Percentiles rank a stretch among this genome's conserved stretches.
Evolutionary conservation across 1,140 invertebrate genomes (phyloP).

Genomic region (Antheraea mylitta): DNA sequence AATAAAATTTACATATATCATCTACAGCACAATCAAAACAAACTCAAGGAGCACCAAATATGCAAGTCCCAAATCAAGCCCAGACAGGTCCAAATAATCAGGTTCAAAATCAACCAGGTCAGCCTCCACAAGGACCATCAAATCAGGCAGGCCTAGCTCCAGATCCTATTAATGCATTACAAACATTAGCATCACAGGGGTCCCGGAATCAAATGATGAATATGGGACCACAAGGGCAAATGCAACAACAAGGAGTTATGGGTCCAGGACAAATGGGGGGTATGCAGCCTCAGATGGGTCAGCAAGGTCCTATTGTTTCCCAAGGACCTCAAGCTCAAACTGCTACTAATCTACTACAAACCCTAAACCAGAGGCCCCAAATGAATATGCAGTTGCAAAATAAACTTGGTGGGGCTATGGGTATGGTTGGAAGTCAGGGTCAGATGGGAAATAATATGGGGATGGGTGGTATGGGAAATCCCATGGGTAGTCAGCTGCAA

Average conservation of each 20-base stretch:
- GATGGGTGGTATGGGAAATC: slow-evolving; percentile 58
- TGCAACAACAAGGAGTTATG: slow-evolving; percentile 81
- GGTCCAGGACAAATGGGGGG: slow-evolving; percentile 60
- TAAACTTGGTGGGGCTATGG: slow-evolving; percentile 53
- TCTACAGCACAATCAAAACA: slow-evolving; percentile 65
- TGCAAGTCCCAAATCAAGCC: slow-evolving; percentile 65
- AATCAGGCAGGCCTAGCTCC: slow-evolving; percentile 80
- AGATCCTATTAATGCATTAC: slow-evolving; percentile 92
- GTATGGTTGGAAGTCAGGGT: slow-evolving; percentile 63
- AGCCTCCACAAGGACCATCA: slow-evolving; percentile 44
- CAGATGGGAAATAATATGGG: slow-evolving; percentile 64
- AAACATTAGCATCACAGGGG: slow-evolving; percentile 89
- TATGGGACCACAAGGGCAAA: slow-evolving; percentile 79
- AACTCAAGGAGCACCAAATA: slow-evolving; percentile 74
- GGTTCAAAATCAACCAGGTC: slow-evolving; percentile 49
- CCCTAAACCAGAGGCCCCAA: slow-evolving; percentile 63
- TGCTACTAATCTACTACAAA: slow-evolving; percentile 64
- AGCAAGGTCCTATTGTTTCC: slow-evolving; percentile 59
- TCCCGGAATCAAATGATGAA: slow-evolving; percentile 75
- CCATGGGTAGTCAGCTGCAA: slow-evolving; percentile 59
- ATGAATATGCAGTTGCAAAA: slow-evolving; percentile 68
- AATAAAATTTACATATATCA: slow-evolving; percentile 7
- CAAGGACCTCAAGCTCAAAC: slow-evolving; percentile 63
- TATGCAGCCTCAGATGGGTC: slow-evolving; percentile 63
- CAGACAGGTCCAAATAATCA: slow-evolving; percentile 47